A percentile compares a stretch with the other conserved stretches of the same genome.
These are phyloP conservation scores for Hydrophis major DNA, from an alignment of 2,797 vertebrate genomes.

Conservation along the genomic window DNA sequence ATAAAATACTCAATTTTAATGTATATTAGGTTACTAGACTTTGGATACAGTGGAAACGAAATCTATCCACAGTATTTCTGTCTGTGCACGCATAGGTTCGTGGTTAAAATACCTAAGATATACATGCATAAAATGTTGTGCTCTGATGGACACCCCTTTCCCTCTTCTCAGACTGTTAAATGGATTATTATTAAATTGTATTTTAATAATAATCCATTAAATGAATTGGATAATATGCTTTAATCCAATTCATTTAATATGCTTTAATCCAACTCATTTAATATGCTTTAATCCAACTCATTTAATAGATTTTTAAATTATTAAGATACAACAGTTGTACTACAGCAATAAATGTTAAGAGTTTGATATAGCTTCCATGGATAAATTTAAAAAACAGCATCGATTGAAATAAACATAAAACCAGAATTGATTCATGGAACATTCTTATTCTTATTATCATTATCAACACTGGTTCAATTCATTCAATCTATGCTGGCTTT, in stretches of 20 bases:
- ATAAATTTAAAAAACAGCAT: not conserved
- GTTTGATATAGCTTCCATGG: not conserved
- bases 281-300: not conserved
- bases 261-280: not conserved
- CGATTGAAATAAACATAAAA: not conserved
- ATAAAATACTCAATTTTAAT: not conserved
- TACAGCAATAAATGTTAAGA: not conserved
- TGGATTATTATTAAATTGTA: not conserved
- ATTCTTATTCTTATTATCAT: not conserved
- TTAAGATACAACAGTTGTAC: not conserved
- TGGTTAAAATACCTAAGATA: not conserved
- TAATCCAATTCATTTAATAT: not conserved
- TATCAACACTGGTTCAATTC: not conserved
- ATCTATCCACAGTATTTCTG: not conserved
- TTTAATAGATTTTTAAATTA: not conserved
- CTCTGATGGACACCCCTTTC: not conserved
- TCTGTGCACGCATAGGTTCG: not conserved
- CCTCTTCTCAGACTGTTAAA: not conserved
- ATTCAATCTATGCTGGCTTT: not conserved
- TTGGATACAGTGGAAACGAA: not conserved
- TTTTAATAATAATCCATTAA: not conserved
- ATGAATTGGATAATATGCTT: not conserved
- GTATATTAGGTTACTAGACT: not conserved
- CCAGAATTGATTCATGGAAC: not conserved
- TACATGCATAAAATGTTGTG: not conserved